Conservation (phyloP, 1,140 invertebrate genomes). For the Drosophila carrolli region DNA sequence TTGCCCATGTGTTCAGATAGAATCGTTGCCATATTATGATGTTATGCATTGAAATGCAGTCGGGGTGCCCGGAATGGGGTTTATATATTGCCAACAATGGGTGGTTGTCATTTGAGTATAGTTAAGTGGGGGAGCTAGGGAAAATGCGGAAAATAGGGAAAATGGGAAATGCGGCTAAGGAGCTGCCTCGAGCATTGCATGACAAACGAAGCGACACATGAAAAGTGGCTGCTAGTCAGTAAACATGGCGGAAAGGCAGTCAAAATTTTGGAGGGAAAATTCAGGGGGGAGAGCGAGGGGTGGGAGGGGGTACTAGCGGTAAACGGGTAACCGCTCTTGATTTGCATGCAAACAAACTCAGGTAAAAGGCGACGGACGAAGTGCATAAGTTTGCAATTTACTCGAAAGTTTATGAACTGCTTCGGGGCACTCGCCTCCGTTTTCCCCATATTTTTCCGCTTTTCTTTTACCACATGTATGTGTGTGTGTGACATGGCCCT, state of each 20-base stretch:
- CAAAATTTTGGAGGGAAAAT: background rate
- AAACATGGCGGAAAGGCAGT: constrained; percentile 24
- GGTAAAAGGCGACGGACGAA: constrained; percentile 18
- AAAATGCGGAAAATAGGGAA: background rate
- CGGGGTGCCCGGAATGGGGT: background rate
- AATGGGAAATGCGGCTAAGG: constrained; percentile 1
- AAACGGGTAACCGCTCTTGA: constrained; percentile 36
- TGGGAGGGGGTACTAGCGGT: background rate
- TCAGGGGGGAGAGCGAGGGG: too few relatives aligned
- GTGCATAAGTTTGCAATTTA: constrained; percentile 62
- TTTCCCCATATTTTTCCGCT: background rate
- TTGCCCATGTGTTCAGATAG: constrained; percentile 52
- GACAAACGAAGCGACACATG: constrained; percentile 51
- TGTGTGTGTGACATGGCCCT: background rate
- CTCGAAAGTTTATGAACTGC: constrained; percentile 61
- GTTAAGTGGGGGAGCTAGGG: background rate
- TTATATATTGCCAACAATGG: constrained; percentile 6
- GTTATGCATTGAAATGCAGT: constrained; percentile 57
- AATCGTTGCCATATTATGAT: constrained; percentile 58
- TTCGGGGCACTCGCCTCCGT: constrained; percentile 1
- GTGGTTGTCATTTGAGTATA: constrained; percentile 10
- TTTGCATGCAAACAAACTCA: constrained; percentile 58
- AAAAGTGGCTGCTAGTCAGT: constrained; percentile 50
- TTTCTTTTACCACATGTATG: background rate
- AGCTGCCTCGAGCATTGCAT: constrained; percentile 39